These are phyloP conservation scores for Drosophila nigritarsus DNA, from an alignment of 2,888 invertebrate species.

Conservation along the genomic window DNA sequence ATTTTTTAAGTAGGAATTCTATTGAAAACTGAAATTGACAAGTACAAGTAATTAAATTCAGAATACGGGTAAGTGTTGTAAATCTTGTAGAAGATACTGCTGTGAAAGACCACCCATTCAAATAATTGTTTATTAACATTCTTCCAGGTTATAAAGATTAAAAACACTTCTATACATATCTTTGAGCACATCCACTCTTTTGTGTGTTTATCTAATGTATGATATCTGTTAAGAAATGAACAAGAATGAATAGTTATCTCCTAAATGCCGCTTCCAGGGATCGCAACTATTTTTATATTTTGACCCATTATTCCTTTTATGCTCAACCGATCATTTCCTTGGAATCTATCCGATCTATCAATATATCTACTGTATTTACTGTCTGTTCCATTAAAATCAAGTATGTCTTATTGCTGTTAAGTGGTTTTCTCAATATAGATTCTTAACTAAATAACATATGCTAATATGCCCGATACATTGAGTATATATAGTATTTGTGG, in stretches of 20 bases:
- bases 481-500: neutral
- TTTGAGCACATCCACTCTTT: neutral
- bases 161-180: neutral
- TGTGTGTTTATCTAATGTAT: conserved; percentile 9
- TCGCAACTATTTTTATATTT: neutral
- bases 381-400: neutral
- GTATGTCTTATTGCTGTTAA: neutral
- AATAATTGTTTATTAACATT: neutral
- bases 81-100: neutral
- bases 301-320: neutral
- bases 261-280: neutral
- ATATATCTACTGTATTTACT: neutral
- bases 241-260: neutral
- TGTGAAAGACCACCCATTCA: neutral
- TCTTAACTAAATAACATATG: neutral
- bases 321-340: neutral
- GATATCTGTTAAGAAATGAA: neutral
- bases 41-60: neutral
- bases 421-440: neutral
- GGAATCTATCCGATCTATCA: neutral
- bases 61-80: neutral
- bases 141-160: neutral
- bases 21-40: neutral
- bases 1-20: neutral
- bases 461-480: neutral